Percentiles rank a stretch among this genome's conserved stretches.
phyloP scores from a whole-genome alignment of 2,797 vertebrate species.

The Xerus rutilus region DNA sequence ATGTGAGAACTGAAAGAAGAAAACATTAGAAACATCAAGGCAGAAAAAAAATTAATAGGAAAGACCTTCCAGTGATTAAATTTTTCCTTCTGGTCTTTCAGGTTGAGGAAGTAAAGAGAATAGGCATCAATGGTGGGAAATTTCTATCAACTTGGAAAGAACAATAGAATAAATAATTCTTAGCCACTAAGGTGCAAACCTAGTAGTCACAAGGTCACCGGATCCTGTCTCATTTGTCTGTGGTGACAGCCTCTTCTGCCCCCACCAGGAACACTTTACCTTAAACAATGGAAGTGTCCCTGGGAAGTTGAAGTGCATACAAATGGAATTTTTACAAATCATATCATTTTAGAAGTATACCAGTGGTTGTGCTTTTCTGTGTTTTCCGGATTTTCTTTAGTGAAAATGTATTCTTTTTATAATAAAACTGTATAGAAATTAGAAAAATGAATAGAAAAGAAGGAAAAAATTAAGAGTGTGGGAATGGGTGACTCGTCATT shows the following conservation, averaged over 20 bases:
- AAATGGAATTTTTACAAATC: constrained; percentile 33
- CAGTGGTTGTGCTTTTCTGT: neutral
- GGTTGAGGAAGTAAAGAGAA: constrained; percentile 63
- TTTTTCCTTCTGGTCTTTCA: constrained; percentile 63
- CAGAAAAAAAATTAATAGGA: constrained; percentile 46
- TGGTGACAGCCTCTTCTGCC: constrained; percentile 27
- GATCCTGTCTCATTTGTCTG: constrained; percentile 75
- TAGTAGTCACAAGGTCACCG: constrained; percentile 69
- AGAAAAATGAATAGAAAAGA: constrained; percentile 8
- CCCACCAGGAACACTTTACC: neutral
- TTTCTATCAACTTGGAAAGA: constrained; percentile 69
- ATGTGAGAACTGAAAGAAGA: neutral
- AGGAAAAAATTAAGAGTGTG: neutral
- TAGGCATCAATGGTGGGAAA: constrained; percentile 61
- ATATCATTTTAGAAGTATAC: neutral
- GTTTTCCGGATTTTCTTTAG: constrained; percentile 17
- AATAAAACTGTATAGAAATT: neutral
- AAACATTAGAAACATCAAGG: constrained; percentile 47
- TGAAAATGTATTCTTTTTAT: neutral
- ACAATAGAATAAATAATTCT: constrained; percentile 70
- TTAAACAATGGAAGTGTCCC: constrained; percentile 64
- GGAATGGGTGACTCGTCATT: neutral
- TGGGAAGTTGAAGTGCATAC: neutral
- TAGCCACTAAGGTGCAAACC: constrained; percentile 12
- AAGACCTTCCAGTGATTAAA: neutral